Conservation (phyloP, 2,113 vertebrate genomes). For the Pteropus alecto region DNA sequence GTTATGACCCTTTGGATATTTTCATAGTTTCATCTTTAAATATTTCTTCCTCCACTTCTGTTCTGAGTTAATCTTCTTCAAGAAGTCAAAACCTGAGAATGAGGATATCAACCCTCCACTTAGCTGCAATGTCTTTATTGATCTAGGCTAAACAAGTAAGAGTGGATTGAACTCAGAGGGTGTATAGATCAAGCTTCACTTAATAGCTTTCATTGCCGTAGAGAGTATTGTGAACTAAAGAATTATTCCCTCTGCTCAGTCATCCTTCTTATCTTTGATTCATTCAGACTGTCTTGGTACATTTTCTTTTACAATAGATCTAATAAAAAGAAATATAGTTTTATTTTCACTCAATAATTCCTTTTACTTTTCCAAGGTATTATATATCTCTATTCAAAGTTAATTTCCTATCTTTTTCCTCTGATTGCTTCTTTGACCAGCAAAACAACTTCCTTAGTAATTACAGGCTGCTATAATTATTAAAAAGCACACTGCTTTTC, state of each 20-base stretch:
- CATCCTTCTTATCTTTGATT: neutral
- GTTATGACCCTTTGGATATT: neutral
- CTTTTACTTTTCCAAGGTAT: neutral
- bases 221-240: neutral
- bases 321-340: neutral
- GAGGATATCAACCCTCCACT: neutral
- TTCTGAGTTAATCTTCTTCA: neutral
- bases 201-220: neutral
- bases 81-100: neutral
- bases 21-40: neutral
- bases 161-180: neutral
- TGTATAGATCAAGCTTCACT: neutral
- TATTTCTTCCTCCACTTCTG: neutral
- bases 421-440: neutral
- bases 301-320: neutral
- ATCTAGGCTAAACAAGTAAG: neutral
- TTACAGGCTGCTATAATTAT: neutral
- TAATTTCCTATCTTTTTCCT: neutral
- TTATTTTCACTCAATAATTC: neutral
- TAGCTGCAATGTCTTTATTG: neutral
- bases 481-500: neutral
- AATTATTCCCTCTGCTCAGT: neutral
- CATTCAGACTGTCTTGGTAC: neutral
- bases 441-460: neutral
- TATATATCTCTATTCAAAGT: neutral